Percentiles rank a stretch among this genome's conserved stretches.
Evolutionary conservation across 2,888 invertebrate species (phyloP).

Genomic region (Bellardia pandia): DNA sequence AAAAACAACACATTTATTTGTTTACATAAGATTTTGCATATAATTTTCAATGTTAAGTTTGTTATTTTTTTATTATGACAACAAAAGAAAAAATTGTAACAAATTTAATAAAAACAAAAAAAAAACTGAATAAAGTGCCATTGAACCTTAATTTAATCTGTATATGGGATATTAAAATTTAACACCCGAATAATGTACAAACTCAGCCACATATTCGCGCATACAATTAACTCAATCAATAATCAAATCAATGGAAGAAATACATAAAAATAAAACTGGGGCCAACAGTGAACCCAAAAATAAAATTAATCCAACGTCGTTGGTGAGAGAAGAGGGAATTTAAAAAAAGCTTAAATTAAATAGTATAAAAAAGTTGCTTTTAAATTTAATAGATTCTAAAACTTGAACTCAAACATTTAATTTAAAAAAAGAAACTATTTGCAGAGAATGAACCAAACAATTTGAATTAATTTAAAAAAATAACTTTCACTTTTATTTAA

Average conservation of each 20-base stretch:
- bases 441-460: too few relatives aligned
- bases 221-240: constrained; percentile 1
- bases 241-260: background rate
- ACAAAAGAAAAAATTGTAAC: background rate
- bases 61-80: background rate
- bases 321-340: background rate
- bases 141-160: constrained; percentile 38
- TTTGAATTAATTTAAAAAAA: background rate
- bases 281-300: constrained; percentile 4
- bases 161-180: constrained; percentile 7
- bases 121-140: background rate
- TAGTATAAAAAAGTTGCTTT: background rate
- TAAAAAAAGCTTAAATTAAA: constrained; percentile 1
- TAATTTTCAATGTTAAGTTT: background rate
- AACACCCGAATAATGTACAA: background rate
- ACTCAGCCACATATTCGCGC: background rate
- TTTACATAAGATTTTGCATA: background rate
- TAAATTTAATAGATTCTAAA: background rate
- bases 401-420: background rate
- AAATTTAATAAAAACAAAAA: constrained; percentile 17
- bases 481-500: background rate
- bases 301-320: background rate
- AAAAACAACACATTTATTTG: background rate
- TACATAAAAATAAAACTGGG: background rate
- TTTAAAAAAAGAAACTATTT: too few relatives aligned